Conservation (phyloP, 1,140 invertebrate species). For the Drosophila willistoni region DNA sequence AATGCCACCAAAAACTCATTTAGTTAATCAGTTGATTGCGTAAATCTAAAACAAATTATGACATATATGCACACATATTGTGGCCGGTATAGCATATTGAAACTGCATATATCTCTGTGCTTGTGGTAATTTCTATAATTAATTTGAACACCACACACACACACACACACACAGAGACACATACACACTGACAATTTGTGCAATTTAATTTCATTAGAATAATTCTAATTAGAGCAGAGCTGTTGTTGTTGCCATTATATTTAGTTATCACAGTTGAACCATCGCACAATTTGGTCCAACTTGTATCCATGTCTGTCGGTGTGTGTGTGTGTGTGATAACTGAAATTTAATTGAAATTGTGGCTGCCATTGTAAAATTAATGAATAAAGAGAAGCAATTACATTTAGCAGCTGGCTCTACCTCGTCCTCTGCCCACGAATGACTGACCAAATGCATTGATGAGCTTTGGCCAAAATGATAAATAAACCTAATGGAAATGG, state of each 20-base stretch:
- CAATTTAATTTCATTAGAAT: slow-evolving; percentile 83
- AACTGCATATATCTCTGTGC: slow-evolving; percentile 16
- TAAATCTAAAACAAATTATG: slow-evolving; percentile 72
- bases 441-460: slow-evolving; percentile 58
- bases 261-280: slow-evolving; percentile 49
- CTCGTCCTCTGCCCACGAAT: slow-evolving; percentile 5
- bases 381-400: slow-evolving; percentile 73
- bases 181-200: slow-evolving; percentile 49
- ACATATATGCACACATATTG: slow-evolving; percentile 40
- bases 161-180: slow-evolving; percentile 9
- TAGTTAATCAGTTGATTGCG: slow-evolving; percentile 70
- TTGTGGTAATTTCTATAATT: slow-evolving; percentile 68
- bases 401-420: slow-evolving; percentile 65
- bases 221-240: slow-evolving; percentile 80
- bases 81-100: slow-evolving; percentile 31
- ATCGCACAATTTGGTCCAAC: slow-evolving; percentile 46
- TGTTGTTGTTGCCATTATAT: slow-evolving; percentile 29
- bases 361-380: slow-evolving; percentile 73
- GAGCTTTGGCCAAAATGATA: slow-evolving; percentile 64
- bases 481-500: slow-evolving; percentile 59
- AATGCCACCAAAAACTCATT: slow-evolving; percentile 46
- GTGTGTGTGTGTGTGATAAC: slow-evolving; percentile 48
- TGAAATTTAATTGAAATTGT: slow-evolving; percentile 79
- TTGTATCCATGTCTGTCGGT: slow-evolving; percentile 19
- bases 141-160: slow-evolving; percentile 42